These are phyloP conservation scores for Steromphala cineraria DNA, from an alignment of 2,888 invertebrate species.

Conservation along the genomic window DNA sequence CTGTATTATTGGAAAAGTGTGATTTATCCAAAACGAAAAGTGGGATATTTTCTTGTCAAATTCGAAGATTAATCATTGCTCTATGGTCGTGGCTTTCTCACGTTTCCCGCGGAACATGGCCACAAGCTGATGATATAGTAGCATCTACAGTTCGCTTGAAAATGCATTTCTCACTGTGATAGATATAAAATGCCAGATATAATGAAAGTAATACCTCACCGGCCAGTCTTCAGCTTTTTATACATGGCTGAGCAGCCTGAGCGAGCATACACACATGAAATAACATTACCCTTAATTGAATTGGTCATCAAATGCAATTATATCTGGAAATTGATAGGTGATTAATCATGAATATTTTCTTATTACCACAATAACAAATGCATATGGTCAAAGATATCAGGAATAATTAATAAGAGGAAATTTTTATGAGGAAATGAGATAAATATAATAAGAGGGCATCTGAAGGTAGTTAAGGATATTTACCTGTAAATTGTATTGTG, in stretches of 20 bases:
- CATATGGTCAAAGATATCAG: neutral
- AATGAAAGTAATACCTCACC: neutral
- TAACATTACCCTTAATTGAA: neutral
- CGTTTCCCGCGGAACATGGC: too few species aligned
- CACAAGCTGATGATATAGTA: neutral
- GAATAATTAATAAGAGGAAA: neutral
- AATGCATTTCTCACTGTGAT: constrained; percentile 8
- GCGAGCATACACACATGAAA: neutral
- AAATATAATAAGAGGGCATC: constrained; percentile 2
- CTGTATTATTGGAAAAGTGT: too few species aligned
- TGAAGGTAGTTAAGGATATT: constrained; percentile 5
- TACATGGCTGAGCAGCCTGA: neutral
- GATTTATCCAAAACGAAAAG: too few species aligned
- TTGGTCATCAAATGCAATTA: neutral
- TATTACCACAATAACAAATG: neutral
- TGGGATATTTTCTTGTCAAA: too few species aligned
- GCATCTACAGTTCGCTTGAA: constrained; percentile 1
- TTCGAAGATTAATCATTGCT: too few species aligned
- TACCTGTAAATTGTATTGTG: constrained; percentile 17
- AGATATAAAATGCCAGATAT: neutral
- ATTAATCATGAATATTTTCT: neutral
- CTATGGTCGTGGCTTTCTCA: too few species aligned
- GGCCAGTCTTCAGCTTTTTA: neutral
- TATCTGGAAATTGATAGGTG: neutral
- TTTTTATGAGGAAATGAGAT: neutral